Evolutionary conservation across 2,888 invertebrate genomes (phyloP).

Genomic region (Galeopsomyia nigrocyanea): DNA sequence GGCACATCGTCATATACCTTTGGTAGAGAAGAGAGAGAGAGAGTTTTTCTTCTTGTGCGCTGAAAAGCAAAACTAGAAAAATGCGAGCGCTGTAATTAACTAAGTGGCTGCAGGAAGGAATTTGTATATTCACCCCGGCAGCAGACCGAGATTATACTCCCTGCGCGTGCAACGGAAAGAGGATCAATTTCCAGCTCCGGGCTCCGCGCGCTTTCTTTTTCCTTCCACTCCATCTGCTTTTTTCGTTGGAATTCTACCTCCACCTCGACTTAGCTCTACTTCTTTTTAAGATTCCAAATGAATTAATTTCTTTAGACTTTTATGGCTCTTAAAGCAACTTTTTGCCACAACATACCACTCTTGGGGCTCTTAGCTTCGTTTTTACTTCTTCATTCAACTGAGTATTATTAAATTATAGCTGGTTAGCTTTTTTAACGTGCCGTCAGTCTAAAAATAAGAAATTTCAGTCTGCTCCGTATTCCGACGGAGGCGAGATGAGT

Average conservation of each 20-base stretch:
- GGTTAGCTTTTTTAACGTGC: slow-evolving; percentile 12
- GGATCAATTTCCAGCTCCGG: slow-evolving; percentile 25
- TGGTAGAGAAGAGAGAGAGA: not conserved
- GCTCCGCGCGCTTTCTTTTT: not conserved
- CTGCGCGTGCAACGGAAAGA: not conserved
- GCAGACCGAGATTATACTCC: slow-evolving; percentile 13
- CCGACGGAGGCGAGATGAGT: not conserved
- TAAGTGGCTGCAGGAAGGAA: slow-evolving; percentile 22
- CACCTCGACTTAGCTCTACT: too few relatives aligned
- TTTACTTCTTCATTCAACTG: slow-evolving; percentile 22
- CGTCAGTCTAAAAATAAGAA: not conserved
- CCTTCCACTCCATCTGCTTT: not conserved
- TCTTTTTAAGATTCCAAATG: slow-evolving; percentile 5
- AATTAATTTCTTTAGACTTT: slow-evolving; percentile 36
- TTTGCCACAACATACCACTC: slow-evolving; percentile 22
- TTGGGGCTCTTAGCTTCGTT: slow-evolving; percentile 9
- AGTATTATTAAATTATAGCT: slow-evolving; percentile 41
- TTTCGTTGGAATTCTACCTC: not conserved
- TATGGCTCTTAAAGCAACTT: slow-evolving; percentile 21
- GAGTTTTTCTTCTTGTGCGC: not conserved
- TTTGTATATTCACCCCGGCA: slow-evolving; percentile 9
- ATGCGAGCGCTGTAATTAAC: slow-evolving; percentile 17
- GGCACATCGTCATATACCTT: slow-evolving; percentile 1
- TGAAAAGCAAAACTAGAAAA: slow-evolving; percentile 12
- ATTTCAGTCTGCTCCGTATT: not conserved